phyloP scores from a whole-genome alignment of 2,113 vertebrate species.

The Coreoperca whiteheadi region DNA sequence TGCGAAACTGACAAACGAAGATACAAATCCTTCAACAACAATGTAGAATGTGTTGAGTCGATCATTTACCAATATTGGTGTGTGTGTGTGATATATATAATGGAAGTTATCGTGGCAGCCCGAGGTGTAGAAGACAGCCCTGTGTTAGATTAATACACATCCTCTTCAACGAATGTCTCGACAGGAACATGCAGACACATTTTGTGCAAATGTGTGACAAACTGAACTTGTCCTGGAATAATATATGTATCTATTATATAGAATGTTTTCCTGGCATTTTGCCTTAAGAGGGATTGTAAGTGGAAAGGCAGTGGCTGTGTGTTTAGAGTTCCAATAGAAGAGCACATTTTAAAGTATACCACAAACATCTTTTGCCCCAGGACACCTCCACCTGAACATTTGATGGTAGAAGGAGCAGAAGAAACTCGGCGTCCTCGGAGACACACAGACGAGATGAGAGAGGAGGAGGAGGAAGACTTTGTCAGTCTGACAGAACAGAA shows the following conservation, averaged over 20 bases:
- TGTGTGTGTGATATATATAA: no score
- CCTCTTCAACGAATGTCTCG: not conserved
- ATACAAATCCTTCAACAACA: no score
- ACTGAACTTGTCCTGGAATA: not conserved
- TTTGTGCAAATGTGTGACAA: not conserved
- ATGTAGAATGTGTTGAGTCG: no score
- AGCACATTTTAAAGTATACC: not conserved
- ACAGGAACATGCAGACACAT: not conserved
- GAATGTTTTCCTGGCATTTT: not conserved
- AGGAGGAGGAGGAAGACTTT: not conserved
- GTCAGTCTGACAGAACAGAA: not conserved
- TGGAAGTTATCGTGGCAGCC: not conserved
- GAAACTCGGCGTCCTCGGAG: not conserved
- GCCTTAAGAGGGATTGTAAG: no score
- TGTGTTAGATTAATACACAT: no score
- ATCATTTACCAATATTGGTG: no score
- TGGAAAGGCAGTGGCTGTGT: not conserved
- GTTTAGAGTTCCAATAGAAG: not conserved
- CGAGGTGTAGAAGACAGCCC: not conserved
- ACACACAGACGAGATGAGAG: not conserved
- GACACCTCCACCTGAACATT: not conserved
- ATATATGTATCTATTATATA: no score
- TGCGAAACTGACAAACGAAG: no score
- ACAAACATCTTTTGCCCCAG: slow-evolving; percentile 2
- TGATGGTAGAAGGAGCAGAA: not conserved